phyloP scores from a whole-genome alignment of 2,113 vertebrate genomes.

The Phylloscopus trochiloides region DNA sequence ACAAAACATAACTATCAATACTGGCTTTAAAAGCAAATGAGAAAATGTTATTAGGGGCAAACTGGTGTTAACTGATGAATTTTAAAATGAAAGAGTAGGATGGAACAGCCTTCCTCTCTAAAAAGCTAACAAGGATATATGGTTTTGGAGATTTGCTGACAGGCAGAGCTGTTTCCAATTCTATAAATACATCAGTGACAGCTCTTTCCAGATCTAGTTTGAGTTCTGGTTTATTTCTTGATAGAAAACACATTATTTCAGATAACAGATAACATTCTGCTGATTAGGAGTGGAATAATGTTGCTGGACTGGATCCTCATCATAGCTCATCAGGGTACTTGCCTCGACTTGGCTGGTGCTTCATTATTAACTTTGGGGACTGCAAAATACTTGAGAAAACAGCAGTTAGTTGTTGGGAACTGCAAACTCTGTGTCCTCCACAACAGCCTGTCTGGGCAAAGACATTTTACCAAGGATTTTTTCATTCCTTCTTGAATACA shows the following conservation, averaged over 20 bases:
- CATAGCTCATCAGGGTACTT: neutral
- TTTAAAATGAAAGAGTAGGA: neutral
- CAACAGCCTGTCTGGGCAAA: neutral
- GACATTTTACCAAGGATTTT: neutral
- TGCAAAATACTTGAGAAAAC: neutral
- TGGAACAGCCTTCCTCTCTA: neutral
- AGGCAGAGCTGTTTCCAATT: neutral
- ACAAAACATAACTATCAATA: neutral
- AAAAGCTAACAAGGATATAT: neutral
- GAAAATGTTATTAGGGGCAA: neutral
- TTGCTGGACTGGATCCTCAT: accelerated
- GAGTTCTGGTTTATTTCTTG: neutral
- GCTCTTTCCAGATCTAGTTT: neutral
- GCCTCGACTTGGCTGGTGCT: neutral
- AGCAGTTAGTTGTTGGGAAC: neutral
- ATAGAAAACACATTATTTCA: neutral
- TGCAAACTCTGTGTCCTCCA: neutral
- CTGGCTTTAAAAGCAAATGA: neutral
- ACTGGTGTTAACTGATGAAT: neutral
- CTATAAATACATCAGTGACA: neutral
- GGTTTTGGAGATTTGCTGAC: neutral
- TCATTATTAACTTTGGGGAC: neutral
- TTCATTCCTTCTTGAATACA: neutral
- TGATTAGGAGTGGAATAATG: neutral
- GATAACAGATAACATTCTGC: neutral